Evolutionary conservation across 2,888 invertebrate genomes (phyloP), one percentile per base, ranked within the genome.

Genomic region (Sepioteuthis lessoniana): DNA sequence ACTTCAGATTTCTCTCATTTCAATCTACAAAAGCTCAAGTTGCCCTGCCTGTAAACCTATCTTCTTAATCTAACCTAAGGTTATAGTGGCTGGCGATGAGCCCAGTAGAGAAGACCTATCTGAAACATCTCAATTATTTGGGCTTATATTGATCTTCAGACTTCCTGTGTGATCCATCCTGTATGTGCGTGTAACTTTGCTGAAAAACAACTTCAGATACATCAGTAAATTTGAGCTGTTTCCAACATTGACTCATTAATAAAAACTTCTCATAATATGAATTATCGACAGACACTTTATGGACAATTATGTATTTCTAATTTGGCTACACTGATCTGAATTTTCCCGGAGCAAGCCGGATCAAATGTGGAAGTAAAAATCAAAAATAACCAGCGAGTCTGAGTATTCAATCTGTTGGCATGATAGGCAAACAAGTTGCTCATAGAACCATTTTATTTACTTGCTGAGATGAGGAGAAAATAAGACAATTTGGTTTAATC

Each of bases 151-250:
- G 76, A 76, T 76, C 76, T 76, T 76, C 35, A 1, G 76, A 35
- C 76, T 76, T 76, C 76, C 76, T 13, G n/a, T 76, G 76, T 76
- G 76, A 76, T 76, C n/a, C 76, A 76, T 35, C 76, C 76, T 76
- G n/a, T 76, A 76, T n/a, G n/a, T 76, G 76, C n/a, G 76, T 76
- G n/a, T 76, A n/a, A 76, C 76, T 76, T 76, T 76, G n/a, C 76
- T 76, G n/a, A 76, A n/a, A 55, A 55, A 55, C 55, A 55, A 55
- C 55, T 55, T 25, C 21, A 55, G 55, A 76, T 76, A 76, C 76
- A 76, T 76, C n/a, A 19, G n/a, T n/a, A 76, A 76, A 76, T 76
- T 76, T 76, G 76, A 76, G 76, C n/a, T 13, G n/a, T 3, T 76
- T 76, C 76, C 76, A 76, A 76, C 25, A n/a, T 35, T 76, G n/a